Evolutionary conservation across 2,797 vertebrate species (phyloP).

Genomic region (Brachymystax lenok): DNA sequence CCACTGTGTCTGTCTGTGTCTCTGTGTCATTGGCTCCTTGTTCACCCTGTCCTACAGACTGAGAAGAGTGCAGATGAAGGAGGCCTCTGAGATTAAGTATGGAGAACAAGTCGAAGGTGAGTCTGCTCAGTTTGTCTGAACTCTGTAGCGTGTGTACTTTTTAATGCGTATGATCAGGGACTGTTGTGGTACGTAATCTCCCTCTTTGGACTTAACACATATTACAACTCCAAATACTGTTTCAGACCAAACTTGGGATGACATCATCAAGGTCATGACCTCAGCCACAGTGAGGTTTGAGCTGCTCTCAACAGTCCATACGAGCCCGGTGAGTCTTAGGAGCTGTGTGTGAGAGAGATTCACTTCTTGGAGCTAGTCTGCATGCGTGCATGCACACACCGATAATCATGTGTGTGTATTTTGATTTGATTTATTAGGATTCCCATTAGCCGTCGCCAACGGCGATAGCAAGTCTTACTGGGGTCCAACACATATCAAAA

Average conservation of each 20-base stretch:
- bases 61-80: conserved; percentile 86
- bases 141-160: background rate
- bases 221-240: background rate
- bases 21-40: background rate
- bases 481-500: no score
- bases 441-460: no score
- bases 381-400: no score
- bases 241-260: conserved; percentile 88
- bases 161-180: background rate
- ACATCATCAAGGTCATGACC: conserved; percentile 86
- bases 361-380: no score
- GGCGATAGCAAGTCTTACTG: no score
- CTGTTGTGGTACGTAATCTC: background rate
- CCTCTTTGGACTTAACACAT: background rate
- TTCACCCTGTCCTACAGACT: conserved; percentile 71
- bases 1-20: no score
- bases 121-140: background rate
- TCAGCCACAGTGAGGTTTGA: conserved; percentile 92
- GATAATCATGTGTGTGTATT: no score
- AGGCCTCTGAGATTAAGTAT: conserved; percentile 91
- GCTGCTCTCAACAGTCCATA: conserved; percentile 90
- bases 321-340: conserved; percentile 80
- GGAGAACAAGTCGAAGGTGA: conserved; percentile 88
- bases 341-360: no score
- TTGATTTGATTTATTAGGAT: no score